Conservation (phyloP, 2,113 vertebrate genomes). For the Nicator chloris region DNA sequence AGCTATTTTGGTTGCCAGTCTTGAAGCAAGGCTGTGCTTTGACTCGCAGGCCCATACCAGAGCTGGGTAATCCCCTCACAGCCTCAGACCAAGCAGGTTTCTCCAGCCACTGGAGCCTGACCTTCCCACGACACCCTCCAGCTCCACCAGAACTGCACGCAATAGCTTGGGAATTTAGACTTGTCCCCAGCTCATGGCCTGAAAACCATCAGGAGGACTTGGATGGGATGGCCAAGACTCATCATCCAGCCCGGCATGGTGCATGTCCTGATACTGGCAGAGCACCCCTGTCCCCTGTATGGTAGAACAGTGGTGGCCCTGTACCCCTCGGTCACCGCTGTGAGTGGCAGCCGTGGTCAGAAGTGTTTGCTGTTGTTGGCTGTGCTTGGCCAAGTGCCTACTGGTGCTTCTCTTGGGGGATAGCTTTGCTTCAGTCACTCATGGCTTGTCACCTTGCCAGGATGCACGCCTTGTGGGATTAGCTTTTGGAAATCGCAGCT, state of each 20-base stretch:
- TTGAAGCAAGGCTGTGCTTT: background rate
- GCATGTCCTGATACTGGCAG: rapidly evolving
- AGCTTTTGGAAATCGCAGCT: background rate
- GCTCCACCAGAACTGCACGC: background rate
- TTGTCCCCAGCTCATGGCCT: rapidly evolving
- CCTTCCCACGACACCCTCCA: background rate
- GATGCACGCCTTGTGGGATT: background rate
- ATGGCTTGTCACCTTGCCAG: background rate
- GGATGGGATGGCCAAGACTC: background rate
- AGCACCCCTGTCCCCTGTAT: rapidly evolving
- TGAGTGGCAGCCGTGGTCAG: rapidly evolving
- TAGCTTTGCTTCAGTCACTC: background rate
- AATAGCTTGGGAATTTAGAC: background rate
- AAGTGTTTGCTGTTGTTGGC: background rate
- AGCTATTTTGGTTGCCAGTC: background rate
- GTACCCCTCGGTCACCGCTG: rapidly evolving
- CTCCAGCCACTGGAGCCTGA: background rate
- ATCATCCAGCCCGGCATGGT: rapidly evolving
- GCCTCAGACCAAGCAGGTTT: background rate
- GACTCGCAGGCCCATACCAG: background rate
- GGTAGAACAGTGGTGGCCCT: rapidly evolving
- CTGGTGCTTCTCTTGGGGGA: background rate
- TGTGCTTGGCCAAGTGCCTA: background rate
- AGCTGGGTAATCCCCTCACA: background rate
- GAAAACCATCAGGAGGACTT: background rate